These are phyloP conservation scores for Apodemus speciosus DNA, from an alignment of 2,113 vertebrate genomes.

Conservation along the genomic window DNA sequence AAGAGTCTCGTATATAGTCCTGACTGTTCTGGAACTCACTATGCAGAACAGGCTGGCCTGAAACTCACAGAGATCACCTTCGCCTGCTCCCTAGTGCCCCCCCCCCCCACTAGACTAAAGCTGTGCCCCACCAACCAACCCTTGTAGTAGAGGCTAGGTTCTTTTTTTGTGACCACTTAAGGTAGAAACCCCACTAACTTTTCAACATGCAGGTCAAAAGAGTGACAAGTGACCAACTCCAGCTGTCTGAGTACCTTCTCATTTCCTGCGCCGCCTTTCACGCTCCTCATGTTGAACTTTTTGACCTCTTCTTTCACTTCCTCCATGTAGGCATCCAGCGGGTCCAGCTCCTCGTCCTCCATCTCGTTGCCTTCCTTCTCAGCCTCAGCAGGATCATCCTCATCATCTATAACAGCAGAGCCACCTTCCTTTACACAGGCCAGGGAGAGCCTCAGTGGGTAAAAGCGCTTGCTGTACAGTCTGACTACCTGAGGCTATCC, in stretches of 20 bases:
- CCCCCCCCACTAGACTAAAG: not conserved
- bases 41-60: not conserved
- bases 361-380: constrained; percentile 89
- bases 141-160: not conserved
- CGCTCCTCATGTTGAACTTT: constrained; percentile 97
- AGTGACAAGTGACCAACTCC: not conserved
- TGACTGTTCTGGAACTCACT: not conserved
- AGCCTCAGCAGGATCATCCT: constrained; percentile 88
- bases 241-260: constrained; percentile 90
- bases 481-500: not conserved
- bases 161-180: not conserved
- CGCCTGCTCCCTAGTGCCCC: not conserved
- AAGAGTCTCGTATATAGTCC: not conserved
- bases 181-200: not conserved
- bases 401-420: constrained; percentile 84
- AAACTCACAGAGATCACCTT: not conserved
- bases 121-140: not conserved
- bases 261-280: constrained; percentile 92
- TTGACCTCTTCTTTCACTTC: constrained; percentile 99
- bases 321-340: constrained; percentile 99
- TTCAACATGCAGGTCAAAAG: not conserved
- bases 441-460: not conserved
- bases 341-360: constrained; percentile 94
- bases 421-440: not conserved
- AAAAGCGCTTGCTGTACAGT: not conserved